Base-by-base conservation (phyloP, 2,797 vertebrate species). In the Dallia pectoralis region DNA sequence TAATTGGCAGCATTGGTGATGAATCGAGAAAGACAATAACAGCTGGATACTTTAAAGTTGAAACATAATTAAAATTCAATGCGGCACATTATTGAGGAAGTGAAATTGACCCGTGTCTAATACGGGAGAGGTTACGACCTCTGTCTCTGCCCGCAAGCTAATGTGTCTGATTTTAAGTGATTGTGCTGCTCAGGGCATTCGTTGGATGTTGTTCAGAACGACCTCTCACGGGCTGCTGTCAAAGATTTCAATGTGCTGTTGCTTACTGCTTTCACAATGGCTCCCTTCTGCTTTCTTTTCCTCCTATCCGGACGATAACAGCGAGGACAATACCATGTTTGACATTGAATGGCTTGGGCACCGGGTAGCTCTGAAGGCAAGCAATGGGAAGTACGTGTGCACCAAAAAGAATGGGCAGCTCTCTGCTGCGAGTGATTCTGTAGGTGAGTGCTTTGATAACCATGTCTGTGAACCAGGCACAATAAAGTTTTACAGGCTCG, bases 371-470 rank as follows among this genome's bases (percentile, higher is more conserved):
- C 93, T 98, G 76, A 96, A 94, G 48, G 97, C 97, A 62, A 95
- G 92, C 84, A 99, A 97, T 0, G 96, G 96, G 72, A 97, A 97
- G 74, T 99, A 97, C 0, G 91, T 99, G 72, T 96, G 94, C 83
- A 97, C 96, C 78, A 99, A 98, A 93, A 97, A 93, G 89, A 99
- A 98, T 0, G 97, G 97, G 49, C 97, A 99, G 90, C 95, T 98
- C 77, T 95, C 97, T 0, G 96, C 97, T 0, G 91, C 95, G 88
- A 96, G 95, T 0, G 96, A 97, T 16, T 72, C 91, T 0, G 93
- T 95, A 65, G 97, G 97, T 97, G 84, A 94, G 94, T 87, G 48
- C 40, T 62, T 25, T 48, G 29, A 47, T 14, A 56, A 14, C n/a
- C 19, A 36, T 0, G 27, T 47, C 25, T 29, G 53, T 14, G 53